phyloP scores from a whole-genome alignment of 2,113 vertebrate species.

The Camelus bactrianus region DNA sequence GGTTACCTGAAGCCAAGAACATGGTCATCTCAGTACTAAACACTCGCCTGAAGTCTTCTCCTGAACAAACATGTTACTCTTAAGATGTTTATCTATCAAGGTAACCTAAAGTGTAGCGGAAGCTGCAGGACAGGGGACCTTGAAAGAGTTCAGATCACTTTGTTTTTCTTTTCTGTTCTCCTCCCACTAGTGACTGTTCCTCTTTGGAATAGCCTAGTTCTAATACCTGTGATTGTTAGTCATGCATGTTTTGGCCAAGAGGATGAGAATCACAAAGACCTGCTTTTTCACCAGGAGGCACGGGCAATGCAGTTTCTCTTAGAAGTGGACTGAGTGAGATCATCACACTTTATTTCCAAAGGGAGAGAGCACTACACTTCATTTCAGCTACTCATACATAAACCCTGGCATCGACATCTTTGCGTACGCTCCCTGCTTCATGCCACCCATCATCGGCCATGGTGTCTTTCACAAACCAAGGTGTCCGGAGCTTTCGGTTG shows the following conservation, averaged over 20 bases:
- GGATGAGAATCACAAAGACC: neutral
- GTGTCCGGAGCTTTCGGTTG: neutral
- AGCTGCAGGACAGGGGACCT: neutral
- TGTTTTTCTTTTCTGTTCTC: neutral
- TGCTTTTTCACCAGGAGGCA: neutral
- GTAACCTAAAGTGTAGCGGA: neutral
- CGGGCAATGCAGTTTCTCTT: neutral
- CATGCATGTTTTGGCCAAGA: neutral
- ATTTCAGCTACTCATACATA: neutral
- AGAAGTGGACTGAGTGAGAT: neutral
- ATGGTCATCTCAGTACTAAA: neutral
- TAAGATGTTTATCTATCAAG: neutral
- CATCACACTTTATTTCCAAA: neutral
- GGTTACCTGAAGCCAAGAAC: neutral
- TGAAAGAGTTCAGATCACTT: neutral
- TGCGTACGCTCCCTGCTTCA: neutral
- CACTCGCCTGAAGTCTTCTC: neutral
- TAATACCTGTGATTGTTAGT: neutral
- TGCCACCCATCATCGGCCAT: neutral
- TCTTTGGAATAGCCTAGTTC: neutral
- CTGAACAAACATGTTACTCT: neutral
- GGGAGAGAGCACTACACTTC: neutral
- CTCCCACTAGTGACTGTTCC: neutral
- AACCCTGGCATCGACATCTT: neutral
- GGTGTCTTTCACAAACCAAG: neutral